Base-by-base conservation (phyloP, 1,140 invertebrate species). In the Planococcus citri region DNA sequence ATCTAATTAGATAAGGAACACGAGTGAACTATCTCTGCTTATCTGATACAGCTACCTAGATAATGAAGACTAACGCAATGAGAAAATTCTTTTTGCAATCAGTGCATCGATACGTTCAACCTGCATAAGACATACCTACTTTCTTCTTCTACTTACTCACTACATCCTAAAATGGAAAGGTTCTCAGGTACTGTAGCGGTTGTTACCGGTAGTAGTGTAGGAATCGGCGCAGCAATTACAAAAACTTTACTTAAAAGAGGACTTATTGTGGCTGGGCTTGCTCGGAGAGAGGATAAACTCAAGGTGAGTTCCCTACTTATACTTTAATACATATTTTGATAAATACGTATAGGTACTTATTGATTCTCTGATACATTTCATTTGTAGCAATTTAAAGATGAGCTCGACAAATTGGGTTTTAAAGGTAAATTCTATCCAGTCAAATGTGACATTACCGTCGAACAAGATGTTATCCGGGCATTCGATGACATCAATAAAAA, bases 161-260 rank as follows among this genome's bases (percentile, higher is more conserved):
- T n/a, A n/a, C n/a, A n/a, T n/a, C n/a, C n/a, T n/a, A 64, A 64
- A 67, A 89, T 88, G 88, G 86, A 88, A 25, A 79, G 82, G 21
- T 88, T 86, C 85, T 71, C 70, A 1, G 85, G 84, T 69, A 84
- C 83, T 71, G 82, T 87, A 0, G 88, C 86, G 0, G 80, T 91
- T 14, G 84, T 91, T 17, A 90, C 88, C 0, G 88, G 87, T 0
- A 87, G 87, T 0, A 88, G 86, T 71, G 78, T 80, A 0, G 89
- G 88, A 0, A 89, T 91, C 22, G 88, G 89, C 0, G 82, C 82
- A 0, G 82, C 79, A 0, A 78, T 85, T n/a, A 80, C 80, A 14
- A 76, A 80, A 72, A 73, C 76, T 1, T 76, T 91, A 8, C 83
- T 84, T 0, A 75, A 81, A 25, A 75, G 81, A 24, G 88, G 88